These are phyloP conservation scores for Aphaenogaster rudis DNA, from an alignment of 1,140 invertebrate genomes.

Conservation along the genomic window DNA sequence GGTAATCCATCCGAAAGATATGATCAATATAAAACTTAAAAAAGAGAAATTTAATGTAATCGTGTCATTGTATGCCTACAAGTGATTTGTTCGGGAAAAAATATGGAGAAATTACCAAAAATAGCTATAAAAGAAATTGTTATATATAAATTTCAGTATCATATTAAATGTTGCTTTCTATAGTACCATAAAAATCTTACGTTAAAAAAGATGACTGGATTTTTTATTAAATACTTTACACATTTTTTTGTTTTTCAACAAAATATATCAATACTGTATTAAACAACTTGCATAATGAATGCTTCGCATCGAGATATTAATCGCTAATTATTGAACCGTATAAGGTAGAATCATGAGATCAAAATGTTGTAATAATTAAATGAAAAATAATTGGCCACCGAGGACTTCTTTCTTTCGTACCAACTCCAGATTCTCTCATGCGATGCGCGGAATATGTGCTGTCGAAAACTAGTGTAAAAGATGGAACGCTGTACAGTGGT, in stretches of 20 bases:
- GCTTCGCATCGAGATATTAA: background rate
- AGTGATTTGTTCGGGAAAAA: background rate
- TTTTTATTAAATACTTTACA: background rate
- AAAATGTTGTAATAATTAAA: slow-evolving; percentile 13
- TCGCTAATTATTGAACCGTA: background rate
- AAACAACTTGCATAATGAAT: background rate
- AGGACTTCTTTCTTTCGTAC: background rate
- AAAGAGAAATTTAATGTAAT: slow-evolving; percentile 33
- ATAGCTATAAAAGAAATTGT: background rate
- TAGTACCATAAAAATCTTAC: background rate
- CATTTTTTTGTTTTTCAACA: background rate
- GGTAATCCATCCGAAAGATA: slow-evolving; percentile 59
- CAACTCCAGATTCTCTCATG: slow-evolving; percentile 27
- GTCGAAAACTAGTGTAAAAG: slow-evolving; percentile 70
- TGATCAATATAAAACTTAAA: slow-evolving; percentile 27
- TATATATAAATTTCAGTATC: background rate
- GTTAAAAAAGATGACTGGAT: background rate
- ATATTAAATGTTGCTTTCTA: background rate
- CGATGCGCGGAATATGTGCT: slow-evolving; percentile 32
- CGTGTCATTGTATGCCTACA: background rate
- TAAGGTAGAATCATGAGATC: background rate
- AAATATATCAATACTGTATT: background rate
- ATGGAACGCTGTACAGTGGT: slow-evolving; percentile 57
- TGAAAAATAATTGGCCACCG: background rate
- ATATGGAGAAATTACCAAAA: slow-evolving; percentile 6